Conservation (phyloP, 2,113 vertebrate species). For the Pomatorhinus ruficollis region DNA sequence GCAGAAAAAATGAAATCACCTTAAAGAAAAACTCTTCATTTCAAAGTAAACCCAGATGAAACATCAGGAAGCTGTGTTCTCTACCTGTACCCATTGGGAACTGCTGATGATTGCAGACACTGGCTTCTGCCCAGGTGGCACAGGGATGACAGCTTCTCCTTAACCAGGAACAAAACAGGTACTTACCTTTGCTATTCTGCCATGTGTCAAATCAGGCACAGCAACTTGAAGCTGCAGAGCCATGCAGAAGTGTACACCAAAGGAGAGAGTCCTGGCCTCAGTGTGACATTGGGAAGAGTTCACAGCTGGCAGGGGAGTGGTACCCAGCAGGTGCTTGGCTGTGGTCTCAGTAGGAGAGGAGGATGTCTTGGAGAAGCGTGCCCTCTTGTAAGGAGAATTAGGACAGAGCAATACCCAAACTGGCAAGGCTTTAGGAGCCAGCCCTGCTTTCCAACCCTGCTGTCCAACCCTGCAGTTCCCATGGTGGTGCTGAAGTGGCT, state of each 20-base stretch:
- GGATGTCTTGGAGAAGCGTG: background rate
- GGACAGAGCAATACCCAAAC: background rate
- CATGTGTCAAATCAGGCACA: background rate
- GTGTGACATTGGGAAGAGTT: background rate
- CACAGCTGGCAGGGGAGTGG: background rate
- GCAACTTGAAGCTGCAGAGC: background rate
- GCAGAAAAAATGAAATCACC: constrained; percentile 18
- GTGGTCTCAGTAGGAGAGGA: background rate
- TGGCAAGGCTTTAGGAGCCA: background rate
- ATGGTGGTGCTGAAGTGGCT: background rate
- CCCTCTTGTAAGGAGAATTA: background rate
- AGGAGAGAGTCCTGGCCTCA: background rate
- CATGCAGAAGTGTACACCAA: background rate
- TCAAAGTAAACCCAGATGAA: background rate
- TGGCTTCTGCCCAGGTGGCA: background rate
- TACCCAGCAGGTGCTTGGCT: background rate
- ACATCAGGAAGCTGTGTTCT: background rate
- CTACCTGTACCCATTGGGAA: background rate
- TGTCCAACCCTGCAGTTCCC: background rate
- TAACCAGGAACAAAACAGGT: background rate
- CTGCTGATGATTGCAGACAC: background rate
- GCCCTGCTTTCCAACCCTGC: background rate
- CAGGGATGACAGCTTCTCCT: background rate
- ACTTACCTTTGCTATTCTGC: background rate
- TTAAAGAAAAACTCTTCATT: background rate